Percentiles rank a stretch among this genome's conserved stretches.
Conservation (phyloP, 2,113 vertebrate species). For the Phyllostomus hastatus region DNA sequence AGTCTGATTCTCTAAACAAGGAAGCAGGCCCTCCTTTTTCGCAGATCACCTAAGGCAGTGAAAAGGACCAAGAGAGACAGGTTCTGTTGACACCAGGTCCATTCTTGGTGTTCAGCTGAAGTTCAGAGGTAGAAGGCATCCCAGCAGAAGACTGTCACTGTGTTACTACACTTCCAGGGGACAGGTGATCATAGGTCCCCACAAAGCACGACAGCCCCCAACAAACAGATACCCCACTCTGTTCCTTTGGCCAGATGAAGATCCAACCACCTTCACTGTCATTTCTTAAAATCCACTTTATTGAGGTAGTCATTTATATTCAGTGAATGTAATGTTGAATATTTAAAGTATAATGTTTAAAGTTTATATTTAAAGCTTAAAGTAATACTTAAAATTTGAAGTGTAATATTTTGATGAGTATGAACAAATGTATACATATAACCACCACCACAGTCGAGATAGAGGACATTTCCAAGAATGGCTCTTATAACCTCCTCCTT, state of each 20-base stretch:
- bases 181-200: slow-evolving; percentile 89
- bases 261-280: neutral
- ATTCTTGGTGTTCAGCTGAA: slow-evolving; percentile 87
- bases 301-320: neutral
- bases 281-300: neutral
- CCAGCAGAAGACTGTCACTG: slow-evolving; percentile 89
- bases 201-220: slow-evolving; percentile 84
- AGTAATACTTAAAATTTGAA: neutral
- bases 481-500: neutral
- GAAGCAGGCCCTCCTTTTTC: slow-evolving; percentile 91
- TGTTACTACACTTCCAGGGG: slow-evolving; percentile 91
- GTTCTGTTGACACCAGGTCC: slow-evolving; percentile 81
- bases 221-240: rapidly evolving
- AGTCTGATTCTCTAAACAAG: slow-evolving; percentile 90
- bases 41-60: slow-evolving; percentile 84
- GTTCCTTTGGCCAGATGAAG: neutral
- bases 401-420: neutral
- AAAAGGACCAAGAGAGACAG: slow-evolving; percentile 69
- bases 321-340: too few species aligned
- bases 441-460: neutral
- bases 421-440: neutral
- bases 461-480: neutral
- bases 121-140: slow-evolving; percentile 89
- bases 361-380: too few species aligned
- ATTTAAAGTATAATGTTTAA: neutral